phyloP scores from a whole-genome alignment of 2,797 vertebrate genomes.

The Diceros bicornis region DNA sequence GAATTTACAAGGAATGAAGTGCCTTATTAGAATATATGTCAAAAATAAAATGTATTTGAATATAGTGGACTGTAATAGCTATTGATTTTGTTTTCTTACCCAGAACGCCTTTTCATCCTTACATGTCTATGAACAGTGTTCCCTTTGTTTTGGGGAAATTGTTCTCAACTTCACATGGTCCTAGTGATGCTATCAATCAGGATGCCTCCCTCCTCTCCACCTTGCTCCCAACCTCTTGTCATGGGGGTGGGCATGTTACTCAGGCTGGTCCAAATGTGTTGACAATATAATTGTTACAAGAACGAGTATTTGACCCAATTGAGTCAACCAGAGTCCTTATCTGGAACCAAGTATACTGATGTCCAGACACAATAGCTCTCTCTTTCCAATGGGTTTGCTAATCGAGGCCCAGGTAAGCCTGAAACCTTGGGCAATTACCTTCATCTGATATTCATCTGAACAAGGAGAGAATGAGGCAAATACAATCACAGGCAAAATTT shows the following conservation, averaged over 20 bases:
- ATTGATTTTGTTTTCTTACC: background rate
- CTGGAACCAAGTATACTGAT: background rate
- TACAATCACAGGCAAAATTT: background rate
- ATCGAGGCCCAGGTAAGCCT: background rate
- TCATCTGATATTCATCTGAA: background rate
- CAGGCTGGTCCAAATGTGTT: background rate
- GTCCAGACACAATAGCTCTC: background rate
- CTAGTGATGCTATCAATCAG: background rate
- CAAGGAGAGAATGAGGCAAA: background rate
- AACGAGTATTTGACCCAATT: background rate
- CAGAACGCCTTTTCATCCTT: background rate
- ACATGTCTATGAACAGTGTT: background rate
- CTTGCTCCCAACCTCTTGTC: background rate
- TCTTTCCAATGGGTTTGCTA: background rate
- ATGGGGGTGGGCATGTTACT: background rate
- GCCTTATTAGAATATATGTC: background rate
- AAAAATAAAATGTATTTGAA: conserved; percentile 28
- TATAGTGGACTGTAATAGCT: background rate
- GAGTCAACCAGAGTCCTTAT: background rate
- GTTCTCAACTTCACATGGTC: background rate
- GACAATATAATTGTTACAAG: background rate
- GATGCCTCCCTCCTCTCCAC: background rate
- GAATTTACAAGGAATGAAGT: background rate
- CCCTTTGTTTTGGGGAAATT: background rate
- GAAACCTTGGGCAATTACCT: background rate